Base-by-base conservation (phyloP, 2,797 vertebrate genomes). In the Hypotaenidia okinawae region DNA sequence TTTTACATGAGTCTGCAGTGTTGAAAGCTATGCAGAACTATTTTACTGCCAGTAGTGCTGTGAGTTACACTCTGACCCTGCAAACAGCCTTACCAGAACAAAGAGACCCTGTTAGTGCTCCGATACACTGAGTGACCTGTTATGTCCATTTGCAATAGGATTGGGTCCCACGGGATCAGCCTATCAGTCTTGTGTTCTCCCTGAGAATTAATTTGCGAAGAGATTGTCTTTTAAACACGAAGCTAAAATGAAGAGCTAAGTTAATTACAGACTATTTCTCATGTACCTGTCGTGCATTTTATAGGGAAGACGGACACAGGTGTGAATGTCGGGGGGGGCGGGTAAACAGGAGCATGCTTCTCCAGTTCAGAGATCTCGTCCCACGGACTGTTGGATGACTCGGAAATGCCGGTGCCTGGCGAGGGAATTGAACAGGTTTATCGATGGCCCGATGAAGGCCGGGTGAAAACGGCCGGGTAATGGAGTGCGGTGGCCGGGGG, bases 51-150 rank as follows among this genome's bases (percentile, higher is more conserved):
- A 33, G 11, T 69, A 54, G 11, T 3, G 1, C 23, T 63, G 21
- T 35, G 35, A 59, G 28, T 78, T 39, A 18, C 27, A 11, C 24
- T 87, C 87, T 49, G 11, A 35, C 16, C 16, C 21, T 79, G 47
- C 22, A 45, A 89, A 67, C n/a, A 77, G 17, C 27, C 21, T 54
- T 37, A 49, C 21, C 58, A 7, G 39, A 86, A 37, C 8, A 63
- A n/a, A 33, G 47, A 41, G 3, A 3, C 28, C 32, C 4, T 70
- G 74, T n/a, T n/a, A 17, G 21, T 54, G 32, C 33, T 66, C 1
- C 1, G 13, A 18, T 33, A 5, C 19, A 0, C 27, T 35, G 2
- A 37, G 17, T 43, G 10, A 25, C 13, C 47, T 72, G 0, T 30
- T 49, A 16, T 1, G 6, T 22, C 37, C 18, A 2, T 90, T 57